Evolutionary conservation across 2,113 vertebrate species (phyloP).

Genomic region (Eira barbara): DNA sequence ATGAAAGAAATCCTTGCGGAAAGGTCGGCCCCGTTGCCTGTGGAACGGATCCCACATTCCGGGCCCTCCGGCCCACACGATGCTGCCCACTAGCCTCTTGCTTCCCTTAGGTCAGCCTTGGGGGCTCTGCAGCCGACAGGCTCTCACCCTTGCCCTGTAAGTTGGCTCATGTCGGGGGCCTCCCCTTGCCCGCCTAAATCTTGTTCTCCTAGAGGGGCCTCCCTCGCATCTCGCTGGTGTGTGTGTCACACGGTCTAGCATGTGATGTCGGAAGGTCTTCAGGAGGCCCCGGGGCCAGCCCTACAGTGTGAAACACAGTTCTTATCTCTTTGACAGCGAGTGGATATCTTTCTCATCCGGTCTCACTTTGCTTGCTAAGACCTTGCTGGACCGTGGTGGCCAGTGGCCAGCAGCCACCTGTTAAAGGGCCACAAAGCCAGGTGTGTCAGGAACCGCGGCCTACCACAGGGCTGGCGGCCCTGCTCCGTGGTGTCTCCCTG

Average conservation of each 20-base stretch:
- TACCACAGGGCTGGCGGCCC: accelerated
- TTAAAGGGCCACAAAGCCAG: neutral
- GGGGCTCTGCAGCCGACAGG: accelerated
- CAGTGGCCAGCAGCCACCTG: neutral
- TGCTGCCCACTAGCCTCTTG: accelerated
- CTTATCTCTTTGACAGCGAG: accelerated
- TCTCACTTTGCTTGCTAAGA: accelerated
- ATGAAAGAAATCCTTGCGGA: accelerated
- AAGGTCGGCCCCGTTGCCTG: accelerated
- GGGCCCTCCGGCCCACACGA: accelerated
- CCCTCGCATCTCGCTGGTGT: accelerated
- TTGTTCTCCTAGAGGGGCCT: neutral
- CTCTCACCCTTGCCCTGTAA: accelerated
- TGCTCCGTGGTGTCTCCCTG: accelerated
- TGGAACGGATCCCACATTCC: neutral
- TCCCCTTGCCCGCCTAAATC: accelerated
- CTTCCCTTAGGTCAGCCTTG: accelerated
- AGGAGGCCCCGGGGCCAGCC: neutral
- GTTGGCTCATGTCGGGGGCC: neutral
- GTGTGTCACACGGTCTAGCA: accelerated
- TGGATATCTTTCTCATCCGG: neutral
- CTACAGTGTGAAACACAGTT: too few species aligned
- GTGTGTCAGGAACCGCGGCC: accelerated
- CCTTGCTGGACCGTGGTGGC: accelerated
- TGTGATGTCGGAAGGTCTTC: neutral